Evolutionary conservation across 2,888 invertebrate species (phyloP), one percentile per base, ranked within the genome.

Genomic region (Phrixothrix hirtus): DNA sequence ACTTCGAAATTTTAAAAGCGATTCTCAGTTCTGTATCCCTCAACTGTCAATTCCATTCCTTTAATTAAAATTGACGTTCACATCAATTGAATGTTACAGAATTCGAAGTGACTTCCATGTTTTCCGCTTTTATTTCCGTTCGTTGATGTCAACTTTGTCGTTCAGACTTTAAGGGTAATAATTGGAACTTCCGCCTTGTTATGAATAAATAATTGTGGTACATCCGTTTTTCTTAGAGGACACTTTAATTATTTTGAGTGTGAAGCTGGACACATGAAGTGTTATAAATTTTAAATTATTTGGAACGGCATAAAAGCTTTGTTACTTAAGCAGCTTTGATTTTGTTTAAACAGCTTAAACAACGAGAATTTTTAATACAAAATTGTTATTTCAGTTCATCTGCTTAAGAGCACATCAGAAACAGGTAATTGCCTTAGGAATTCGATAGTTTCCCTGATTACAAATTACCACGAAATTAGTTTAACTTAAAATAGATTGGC

Each of bases 121-220:
- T 25, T 36, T 36, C 3, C 3, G 12, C 36, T 36, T 36, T 12
- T 12, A 36, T 17, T 25, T 36, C 36, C 36, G 36, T 25, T 36
- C 10, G 11, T 17, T 25, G 10, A 16, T 25, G 36, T 36, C 36
- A 36, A 36, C 36, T 21, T 25, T 16, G 16, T 36, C 36, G 21
- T 10, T 36, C 21, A 21, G 5, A 12, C 15, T 36, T 36, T 36
- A 25, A 21, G 15, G 36, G 25, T 25, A 21, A 36, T 25, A 36
- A 36, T 36, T 15, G 16, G 17, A 21, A 25, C 36, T 36, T 36
- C 36, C 36, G 36, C 7, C 25, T 36, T 25, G 36, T 36, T 36
- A 36, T 25, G 36, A 36, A 36, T 36, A 17, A 21, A 17, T 36
- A 36, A 36, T 36, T 36, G 36, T 36, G 36, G 5, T 12, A 25